Evolutionary conservation across 1,140 invertebrate genomes (phyloP).

Genomic region (Leptopilina boulardi): DNA sequence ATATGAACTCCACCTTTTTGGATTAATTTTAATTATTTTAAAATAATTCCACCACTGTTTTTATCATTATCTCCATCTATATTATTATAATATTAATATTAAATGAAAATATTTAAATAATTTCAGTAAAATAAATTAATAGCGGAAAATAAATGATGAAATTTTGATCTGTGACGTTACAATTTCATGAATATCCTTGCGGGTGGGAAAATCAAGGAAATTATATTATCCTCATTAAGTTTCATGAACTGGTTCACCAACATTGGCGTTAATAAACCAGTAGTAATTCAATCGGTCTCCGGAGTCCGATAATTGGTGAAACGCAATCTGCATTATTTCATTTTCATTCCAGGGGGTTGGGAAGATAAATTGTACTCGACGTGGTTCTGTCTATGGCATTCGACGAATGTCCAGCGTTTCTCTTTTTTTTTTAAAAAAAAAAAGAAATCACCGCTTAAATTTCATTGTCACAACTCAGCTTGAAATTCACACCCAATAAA

Average conservation of each 20-base stretch:
- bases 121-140: no score
- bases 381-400: background rate
- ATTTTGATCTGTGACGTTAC: background rate
- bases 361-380: conserved; percentile 20
- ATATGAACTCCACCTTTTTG: no score
- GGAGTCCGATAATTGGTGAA: conserved; percentile 23
- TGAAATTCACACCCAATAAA: conserved; percentile 7
- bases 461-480: conserved; percentile 2
- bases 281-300: conserved; percentile 23
- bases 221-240: background rate
- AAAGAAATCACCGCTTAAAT: conserved; percentile 12
- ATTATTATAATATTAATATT: no score
- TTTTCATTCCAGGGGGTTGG: background rate
- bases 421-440: background rate
- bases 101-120: no score
- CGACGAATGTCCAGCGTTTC: background rate
- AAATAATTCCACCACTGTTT: no score
- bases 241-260: conserved; percentile 25
- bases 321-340: conserved; percentile 30
- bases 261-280: conserved; percentile 11
- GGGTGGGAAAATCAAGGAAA: conserved; percentile 2
- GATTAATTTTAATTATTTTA: no score
- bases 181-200: background rate
- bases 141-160: background rate
- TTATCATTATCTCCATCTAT: no score